Evolutionary conservation across 2,888 invertebrate species (phyloP).

Genomic region (Agriotes lineatus): DNA sequence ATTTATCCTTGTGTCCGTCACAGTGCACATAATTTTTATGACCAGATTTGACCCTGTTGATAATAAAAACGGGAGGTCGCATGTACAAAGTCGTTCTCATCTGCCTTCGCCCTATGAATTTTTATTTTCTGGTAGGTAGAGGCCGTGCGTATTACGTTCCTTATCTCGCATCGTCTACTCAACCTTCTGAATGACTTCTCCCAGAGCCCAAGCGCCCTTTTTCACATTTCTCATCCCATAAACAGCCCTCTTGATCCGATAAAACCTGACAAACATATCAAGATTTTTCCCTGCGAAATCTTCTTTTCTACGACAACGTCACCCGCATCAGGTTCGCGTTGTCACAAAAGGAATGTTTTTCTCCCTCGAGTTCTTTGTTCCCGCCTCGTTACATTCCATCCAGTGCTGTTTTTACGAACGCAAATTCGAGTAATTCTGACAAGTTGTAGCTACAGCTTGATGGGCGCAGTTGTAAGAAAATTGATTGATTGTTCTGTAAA

Average conservation of each 20-base stretch:
- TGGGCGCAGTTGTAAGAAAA: conserved; percentile 34
- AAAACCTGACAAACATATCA: conserved; percentile 64
- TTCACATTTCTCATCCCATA: conserved; percentile 41
- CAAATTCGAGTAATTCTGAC: conserved; percentile 16
- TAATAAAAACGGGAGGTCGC: neutral
- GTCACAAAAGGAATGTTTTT: conserved; percentile 10
- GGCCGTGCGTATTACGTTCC: conserved; percentile 40
- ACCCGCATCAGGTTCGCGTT: conserved; percentile 17
- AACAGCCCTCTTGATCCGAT: conserved; percentile 62
- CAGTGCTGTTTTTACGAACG: neutral
- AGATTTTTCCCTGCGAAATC: conserved; percentile 53
- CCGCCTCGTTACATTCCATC: neutral
- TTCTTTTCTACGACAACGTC: conserved; percentile 35
- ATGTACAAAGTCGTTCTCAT: neutral
- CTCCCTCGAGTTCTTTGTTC: neutral
- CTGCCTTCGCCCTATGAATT: conserved; percentile 12
- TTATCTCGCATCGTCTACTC: conserved; percentile 52
- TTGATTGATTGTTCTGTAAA: conserved; percentile 44
- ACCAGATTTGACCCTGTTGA: neutral
- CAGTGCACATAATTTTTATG: too few relatives aligned
- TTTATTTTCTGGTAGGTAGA: conserved; percentile 16
- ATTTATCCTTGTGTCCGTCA: too few relatives aligned
- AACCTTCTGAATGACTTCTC: conserved; percentile 52
- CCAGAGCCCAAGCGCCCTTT: conserved; percentile 33
- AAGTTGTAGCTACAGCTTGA: conserved; percentile 25